A percentile compares a stretch with the other conserved stretches of the same genome.
Conservation (phyloP, 37 sponge, comb jelly and placozoan species). For the Aphrocallistes beatrix region DNA sequence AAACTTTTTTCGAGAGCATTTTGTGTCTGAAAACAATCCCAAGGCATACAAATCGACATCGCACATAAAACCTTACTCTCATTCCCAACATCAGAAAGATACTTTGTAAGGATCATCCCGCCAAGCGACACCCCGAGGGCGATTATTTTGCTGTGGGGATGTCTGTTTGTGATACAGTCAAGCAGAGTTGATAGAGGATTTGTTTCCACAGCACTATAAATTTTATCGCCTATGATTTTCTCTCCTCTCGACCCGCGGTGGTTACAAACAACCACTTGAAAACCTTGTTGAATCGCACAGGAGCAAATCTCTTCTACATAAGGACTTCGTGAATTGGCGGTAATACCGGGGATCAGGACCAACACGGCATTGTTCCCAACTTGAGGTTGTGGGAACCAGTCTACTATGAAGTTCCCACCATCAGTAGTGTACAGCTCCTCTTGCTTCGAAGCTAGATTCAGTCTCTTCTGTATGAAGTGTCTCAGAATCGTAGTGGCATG, state of each 20-base stretch:
- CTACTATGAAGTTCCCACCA: conserved; percentile 2
- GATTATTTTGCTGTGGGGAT: not conserved
- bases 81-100: not conserved
- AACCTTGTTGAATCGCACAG: not conserved
- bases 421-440: not conserved
- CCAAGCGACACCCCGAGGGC: not conserved
- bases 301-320: not conserved
- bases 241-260: not conserved
- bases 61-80: not conserved
- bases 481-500: not conserved
- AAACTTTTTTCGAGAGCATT: not conserved
- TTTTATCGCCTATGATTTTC: not conserved
- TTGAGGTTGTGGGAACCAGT: not conserved
- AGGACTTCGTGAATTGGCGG: not conserved
- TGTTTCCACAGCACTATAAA: not conserved
- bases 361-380: not conserved
- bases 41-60: not conserved
- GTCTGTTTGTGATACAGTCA: not conserved
- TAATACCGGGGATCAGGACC: not conserved
- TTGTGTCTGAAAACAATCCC: conserved; percentile 8
- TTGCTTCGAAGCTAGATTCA: not conserved
- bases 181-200: not conserved
- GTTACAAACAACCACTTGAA: not conserved
- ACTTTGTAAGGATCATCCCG: not conserved
- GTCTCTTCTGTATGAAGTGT: not conserved